Evolutionary conservation across 2,888 invertebrate genomes (phyloP).

Genomic region (Chalcosyrphus nemorum): DNA sequence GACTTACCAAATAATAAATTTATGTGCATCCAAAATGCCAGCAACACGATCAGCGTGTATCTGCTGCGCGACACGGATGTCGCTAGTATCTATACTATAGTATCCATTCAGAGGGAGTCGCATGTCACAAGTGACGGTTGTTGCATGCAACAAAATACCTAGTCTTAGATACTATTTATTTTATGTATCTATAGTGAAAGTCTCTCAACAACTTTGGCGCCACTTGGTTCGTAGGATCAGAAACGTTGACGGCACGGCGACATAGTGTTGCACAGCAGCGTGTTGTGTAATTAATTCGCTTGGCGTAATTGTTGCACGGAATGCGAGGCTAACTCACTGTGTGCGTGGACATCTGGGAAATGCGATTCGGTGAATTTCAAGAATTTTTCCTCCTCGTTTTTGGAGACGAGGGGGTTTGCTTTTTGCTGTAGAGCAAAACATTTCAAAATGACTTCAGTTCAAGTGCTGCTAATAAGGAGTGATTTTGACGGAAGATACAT

Average conservation of each 20-base stretch:
- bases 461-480: background rate
- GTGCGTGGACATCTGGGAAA: constrained; percentile 27
- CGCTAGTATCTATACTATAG: background rate
- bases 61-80: constrained; percentile 54
- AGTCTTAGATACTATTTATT: constrained; percentile 18
- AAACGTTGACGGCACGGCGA: too few relatives aligned
- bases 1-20: constrained; percentile 60
- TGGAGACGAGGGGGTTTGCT: background rate
- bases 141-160: constrained; percentile 51
- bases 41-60: constrained; percentile 11
- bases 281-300: constrained; percentile 51
- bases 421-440: background rate
- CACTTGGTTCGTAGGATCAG: constrained; percentile 35
- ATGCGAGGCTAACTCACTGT: constrained; percentile 25
- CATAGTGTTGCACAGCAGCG: constrained; percentile 11
- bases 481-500: background rate
- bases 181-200: constrained; percentile 60
- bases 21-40: constrained; percentile 62
- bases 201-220: constrained; percentile 60
- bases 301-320: constrained; percentile 51
- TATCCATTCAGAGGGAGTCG: background rate
- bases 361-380: constrained; percentile 10
- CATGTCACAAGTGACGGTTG: constrained; percentile 29
- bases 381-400: constrained; percentile 7
- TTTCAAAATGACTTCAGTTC: background rate